These are phyloP conservation scores for Pempheris klunzingeri DNA, from an alignment of 2,797 vertebrate species.

Conservation along the genomic window DNA sequence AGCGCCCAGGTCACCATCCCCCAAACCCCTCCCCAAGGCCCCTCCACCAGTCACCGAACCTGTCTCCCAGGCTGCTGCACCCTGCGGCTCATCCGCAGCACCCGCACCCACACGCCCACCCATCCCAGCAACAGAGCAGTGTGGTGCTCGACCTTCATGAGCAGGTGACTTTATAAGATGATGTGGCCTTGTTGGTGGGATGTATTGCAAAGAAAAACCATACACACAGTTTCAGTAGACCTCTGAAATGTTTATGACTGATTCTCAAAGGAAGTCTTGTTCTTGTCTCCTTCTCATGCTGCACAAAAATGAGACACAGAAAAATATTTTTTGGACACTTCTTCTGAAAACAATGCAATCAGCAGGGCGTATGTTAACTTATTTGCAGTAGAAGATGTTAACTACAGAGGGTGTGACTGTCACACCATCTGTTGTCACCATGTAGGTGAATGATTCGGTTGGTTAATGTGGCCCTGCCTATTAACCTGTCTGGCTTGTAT, in stretches of 20 bases:
- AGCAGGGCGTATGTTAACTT: background rate
- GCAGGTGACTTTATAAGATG: slow-evolving; percentile 84
- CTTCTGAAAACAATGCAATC: background rate
- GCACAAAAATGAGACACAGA: background rate
- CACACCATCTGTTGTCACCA: too few relatives aligned
- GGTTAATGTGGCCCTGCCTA: background rate
- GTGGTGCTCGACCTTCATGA: slow-evolving; percentile 97
- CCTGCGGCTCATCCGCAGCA: slow-evolving; percentile 75
- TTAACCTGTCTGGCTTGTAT: background rate
- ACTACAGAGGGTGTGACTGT: background rate
- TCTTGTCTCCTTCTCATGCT: background rate
- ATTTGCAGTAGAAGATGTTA: background rate
- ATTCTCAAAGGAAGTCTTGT: background rate
- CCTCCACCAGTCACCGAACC: slow-evolving; percentile 92
- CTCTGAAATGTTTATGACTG: background rate
- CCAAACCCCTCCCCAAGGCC: slow-evolving; percentile 90
- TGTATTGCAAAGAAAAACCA: background rate
- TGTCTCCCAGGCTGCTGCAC: slow-evolving; percentile 93
- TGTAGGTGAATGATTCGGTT: slow-evolving; percentile 17
- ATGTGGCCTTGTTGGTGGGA: background rate
- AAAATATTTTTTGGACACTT: background rate
- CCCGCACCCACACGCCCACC: slow-evolving; percentile 64
- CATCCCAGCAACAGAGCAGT: slow-evolving; percentile 87
- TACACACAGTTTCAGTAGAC: background rate
- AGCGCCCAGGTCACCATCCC: slow-evolving; percentile 78